Evolutionary conservation across 2,797 vertebrate species (phyloP).

Genomic region (Tragopan temminckii): DNA sequence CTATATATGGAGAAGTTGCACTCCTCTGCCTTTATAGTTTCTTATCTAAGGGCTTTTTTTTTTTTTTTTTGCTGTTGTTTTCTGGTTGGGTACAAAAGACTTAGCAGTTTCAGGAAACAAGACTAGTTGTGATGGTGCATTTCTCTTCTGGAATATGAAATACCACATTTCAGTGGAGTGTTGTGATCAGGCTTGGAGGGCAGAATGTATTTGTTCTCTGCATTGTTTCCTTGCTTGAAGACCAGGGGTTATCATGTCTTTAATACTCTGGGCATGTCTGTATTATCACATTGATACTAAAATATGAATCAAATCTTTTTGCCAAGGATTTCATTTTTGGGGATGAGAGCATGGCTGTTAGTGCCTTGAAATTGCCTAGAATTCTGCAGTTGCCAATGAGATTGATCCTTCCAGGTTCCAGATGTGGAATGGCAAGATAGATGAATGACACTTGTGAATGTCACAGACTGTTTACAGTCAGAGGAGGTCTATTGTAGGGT

Average conservation of each 20-base stretch:
- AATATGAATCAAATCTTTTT: not conserved
- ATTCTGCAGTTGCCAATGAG: accelerated
- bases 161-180: not conserved
- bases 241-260: not conserved
- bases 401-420: not conserved
- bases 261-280: not conserved
- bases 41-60: not conserved
- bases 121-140: not conserved
- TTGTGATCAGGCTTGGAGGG: constrained; percentile 12
- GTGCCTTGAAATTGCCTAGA: not conserved
- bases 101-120: not conserved
- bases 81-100: not conserved
- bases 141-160: not conserved
- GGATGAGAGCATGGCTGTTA: not conserved
- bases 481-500: not conserved
- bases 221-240: not conserved
- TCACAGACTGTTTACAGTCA: accelerated
- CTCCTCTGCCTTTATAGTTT: not conserved
- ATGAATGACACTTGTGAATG: not conserved
- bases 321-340: not conserved
- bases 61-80: not conserved
- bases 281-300: not conserved
- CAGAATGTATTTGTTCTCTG: not conserved
- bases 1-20: not conserved
- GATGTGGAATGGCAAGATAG: not conserved